A percentile compares a stretch with the other conserved stretches of the same genome.
Evolutionary conservation across 2,797 vertebrate species (phyloP).

Genomic region (Oreochromis grahami): DNA sequence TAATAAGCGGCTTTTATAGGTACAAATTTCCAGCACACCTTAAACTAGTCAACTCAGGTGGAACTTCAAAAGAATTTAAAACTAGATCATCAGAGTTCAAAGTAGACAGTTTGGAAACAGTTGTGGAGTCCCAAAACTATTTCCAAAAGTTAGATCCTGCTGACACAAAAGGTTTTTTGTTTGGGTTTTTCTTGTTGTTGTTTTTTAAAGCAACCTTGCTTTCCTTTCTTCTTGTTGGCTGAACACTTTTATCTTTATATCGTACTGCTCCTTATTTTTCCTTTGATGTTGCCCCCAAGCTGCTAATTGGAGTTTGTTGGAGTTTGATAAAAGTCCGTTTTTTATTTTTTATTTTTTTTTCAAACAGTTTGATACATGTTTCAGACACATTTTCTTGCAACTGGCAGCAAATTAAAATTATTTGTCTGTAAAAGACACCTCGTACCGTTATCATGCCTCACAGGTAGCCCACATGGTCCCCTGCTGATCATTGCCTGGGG

Average conservation of each 20-base stretch:
- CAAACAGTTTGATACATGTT: not conserved
- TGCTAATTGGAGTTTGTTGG: not conserved
- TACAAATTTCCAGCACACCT: not conserved
- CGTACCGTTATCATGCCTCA: not conserved
- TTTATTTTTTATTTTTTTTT: not conserved
- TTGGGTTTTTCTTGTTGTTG: rapidly evolving
- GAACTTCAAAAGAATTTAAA: not conserved
- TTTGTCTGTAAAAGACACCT: not conserved
- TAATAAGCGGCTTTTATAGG: not conserved
- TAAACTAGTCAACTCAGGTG: not conserved
- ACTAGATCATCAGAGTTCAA: not conserved
- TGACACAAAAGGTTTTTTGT: not conserved
- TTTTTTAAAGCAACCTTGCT: not conserved
- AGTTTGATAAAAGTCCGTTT: not conserved
- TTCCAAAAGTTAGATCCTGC: not conserved
- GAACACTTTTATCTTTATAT: not conserved
- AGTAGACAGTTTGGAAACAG: not conserved
- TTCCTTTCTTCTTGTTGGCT: not conserved
- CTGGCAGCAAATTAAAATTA: not conserved
- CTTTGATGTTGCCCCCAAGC: not conserved
- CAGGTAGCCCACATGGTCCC: not conserved
- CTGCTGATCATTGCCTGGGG: not conserved
- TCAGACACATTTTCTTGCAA: not conserved
- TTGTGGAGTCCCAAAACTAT: not conserved
- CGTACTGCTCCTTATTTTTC: not conserved